Evolutionary conservation across 2,113 vertebrate species (phyloP), one percentile per base, ranked within the genome.

Genomic region (Opisthocomus hoazin): DNA sequence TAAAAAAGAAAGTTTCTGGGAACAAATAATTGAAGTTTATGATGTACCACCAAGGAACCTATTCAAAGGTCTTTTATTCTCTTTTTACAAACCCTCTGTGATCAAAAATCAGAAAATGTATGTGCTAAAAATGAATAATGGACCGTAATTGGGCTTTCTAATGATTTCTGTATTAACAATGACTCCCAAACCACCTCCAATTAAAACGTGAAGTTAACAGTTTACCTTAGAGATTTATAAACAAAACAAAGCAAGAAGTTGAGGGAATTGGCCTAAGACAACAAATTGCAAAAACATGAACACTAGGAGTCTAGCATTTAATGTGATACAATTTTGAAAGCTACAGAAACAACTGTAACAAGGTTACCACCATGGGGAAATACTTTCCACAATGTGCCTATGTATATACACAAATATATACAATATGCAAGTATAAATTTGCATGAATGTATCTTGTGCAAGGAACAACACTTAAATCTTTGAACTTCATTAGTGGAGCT

Each of bases 1-100:
- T 88, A 51, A 89, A 93, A 93, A 90, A 92, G 94, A 89, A 81
- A 75, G 37, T 94, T 96, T 97, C 94, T 90, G 76, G 84, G 90
- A 95, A 97, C 92, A 87, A 96, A 93, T 96, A 97, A 97, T 96
- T 96, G 84, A 97, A 94, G 78, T 95, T 97, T 97, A 90, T 36
- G 95, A 96, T 96, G 54, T 86, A 90, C 60, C 94, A 95, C 84
- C 82, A 75, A 94, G 43, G 41, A 96, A 85, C 36, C 34, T 89
- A 76, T 93, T 95, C 36, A 88, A 73, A 95, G 60, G 18, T 26
- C 56, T 89, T 97, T 97, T 92, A 89, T 94, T 96, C 64, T 87
- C 63, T 66, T 95, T 97, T 97, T 96, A 94, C 88, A 95, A 97
- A 95, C 84, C 29, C 64, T 97, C 93, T 84, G 57, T 56, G 69